These are phyloP conservation scores for Eclectus roratus DNA, from an alignment of 2,113 vertebrate genomes.

Conservation along the genomic window DNA sequence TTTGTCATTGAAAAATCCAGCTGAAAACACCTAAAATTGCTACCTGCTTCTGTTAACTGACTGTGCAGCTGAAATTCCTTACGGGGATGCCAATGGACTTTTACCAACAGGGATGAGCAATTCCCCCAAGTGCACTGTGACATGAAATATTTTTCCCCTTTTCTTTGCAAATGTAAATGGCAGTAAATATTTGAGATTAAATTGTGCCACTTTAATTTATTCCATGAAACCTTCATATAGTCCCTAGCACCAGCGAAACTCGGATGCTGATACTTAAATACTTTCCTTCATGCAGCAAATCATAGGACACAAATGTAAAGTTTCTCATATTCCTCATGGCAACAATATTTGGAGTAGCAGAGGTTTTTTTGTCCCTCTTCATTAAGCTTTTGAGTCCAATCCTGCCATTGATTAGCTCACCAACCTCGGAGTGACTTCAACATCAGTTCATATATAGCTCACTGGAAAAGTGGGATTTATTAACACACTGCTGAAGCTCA, in stretches of 20 bases:
- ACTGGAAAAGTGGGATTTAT: slow-evolving; percentile 53
- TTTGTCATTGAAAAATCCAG: not conserved
- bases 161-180: not conserved
- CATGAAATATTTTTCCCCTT: not conserved
- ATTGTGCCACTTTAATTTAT: not conserved
- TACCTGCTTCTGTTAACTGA: not conserved
- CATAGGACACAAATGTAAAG: fast-evolving
- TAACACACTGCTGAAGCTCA: slow-evolving; percentile 10
- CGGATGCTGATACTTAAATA: not conserved
- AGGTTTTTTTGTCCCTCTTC: not conserved
- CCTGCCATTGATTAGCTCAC: slow-evolving; percentile 37
- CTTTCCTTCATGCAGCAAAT: not conserved
- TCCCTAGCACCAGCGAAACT: not conserved
- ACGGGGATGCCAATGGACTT: not conserved
- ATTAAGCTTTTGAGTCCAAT: not conserved
- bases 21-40: not conserved
- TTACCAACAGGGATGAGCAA: not conserved
- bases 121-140: fast-evolving
- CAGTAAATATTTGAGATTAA: not conserved
- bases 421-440: slow-evolving; percentile 33
- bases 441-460: not conserved
- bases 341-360: not conserved
- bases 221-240: not conserved
- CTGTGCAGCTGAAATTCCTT: not conserved
- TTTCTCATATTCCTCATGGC: not conserved